Evolutionary conservation across 1,140 invertebrate species (phyloP), one percentile per base, ranked within the genome.

Genomic region (Ooceraea biroi): DNA sequence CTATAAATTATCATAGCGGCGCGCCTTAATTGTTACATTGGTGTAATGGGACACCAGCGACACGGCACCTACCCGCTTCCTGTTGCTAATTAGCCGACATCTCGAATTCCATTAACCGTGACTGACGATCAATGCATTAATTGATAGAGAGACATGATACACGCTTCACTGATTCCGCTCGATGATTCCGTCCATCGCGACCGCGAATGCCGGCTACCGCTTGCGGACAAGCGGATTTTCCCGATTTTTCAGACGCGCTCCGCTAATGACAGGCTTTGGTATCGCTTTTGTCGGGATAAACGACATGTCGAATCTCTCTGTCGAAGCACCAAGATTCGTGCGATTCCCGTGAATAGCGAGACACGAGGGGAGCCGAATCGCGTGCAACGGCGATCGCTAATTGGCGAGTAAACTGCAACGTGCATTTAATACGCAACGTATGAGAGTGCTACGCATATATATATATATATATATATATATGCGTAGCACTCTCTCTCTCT

Each of bases 371-470:
- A 36, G 36, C 14, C 19, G 44, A 36, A 82, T 82, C 57, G 69
- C 78, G 69, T 82, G 69, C 44, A 82, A 41, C 27, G 27, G 44
- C 7, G 52, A 84, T 87, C 82, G 74, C 68, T 88, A 88, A 88
- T 88, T 88, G 74, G 69, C 61, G 83, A 80, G 74, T 63, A 88
- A 88, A 88, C 71, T 76, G 82, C 61, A 69, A 80, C 41, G 69
- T 80, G 69, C 80, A 74, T 87, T 88, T 87, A 88, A 88, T 88
- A 84, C 61, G 76, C 68, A 65, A 82, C 41, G 61, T 58, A 36
- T 8, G 25, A 30, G 50, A 69, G 30, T 63, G 22, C 11, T 46
- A 14, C 72, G 52, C 46, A 36, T 73, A n/a, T n/a, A n/a, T n/a
- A n/a, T n/a, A n/a, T n/a, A n/a, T n/a, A n/a, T n/a, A n/a, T n/a